Percentiles rank a stretch among this genome's conserved stretches.
These are phyloP conservation scores for Dichetophora obliterata DNA, from an alignment of 2,888 invertebrate genomes.

Conservation along the genomic window DNA sequence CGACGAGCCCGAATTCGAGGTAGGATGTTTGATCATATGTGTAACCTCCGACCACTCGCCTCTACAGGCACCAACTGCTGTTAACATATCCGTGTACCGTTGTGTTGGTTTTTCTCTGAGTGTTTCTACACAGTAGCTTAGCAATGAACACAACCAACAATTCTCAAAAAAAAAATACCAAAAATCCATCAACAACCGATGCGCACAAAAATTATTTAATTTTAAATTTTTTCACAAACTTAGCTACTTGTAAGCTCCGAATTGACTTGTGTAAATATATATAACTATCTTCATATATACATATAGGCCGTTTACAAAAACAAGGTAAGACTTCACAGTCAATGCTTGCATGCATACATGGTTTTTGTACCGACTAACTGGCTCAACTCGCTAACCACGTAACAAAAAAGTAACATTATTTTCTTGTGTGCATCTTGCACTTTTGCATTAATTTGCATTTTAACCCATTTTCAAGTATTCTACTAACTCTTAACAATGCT, in stretches of 20 bases:
- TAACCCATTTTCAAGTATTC: too few relatives aligned
- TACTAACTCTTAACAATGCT: neutral
- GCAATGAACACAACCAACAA: constrained; percentile 32
- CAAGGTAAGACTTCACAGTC: constrained; percentile 43
- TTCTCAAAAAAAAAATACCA: neutral
- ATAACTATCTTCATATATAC: constrained; percentile 38
- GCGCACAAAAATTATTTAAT: constrained; percentile 16
- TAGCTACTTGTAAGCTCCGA: constrained; percentile 46
- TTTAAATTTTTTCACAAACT: constrained; percentile 38
- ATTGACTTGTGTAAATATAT: constrained; percentile 26
- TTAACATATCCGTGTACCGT: constrained; percentile 33
- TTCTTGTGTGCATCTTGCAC: too few relatives aligned
- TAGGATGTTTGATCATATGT: constrained; percentile 52
- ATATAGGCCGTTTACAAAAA: constrained; percentile 44
- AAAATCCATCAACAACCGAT: neutral
- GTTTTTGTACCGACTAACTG: constrained; percentile 13
- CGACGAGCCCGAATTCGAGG: constrained; percentile 70
- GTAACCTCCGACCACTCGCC: neutral
- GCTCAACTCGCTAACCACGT: neutral
- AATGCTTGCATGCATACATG: neutral
- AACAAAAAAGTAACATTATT: neutral
- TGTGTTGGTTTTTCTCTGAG: constrained; percentile 36
- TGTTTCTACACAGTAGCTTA: constrained; percentile 32
- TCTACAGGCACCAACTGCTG: neutral
- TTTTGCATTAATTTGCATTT: too few relatives aligned